Conservation (phyloP, 2,113 vertebrate genomes). For the Phalacrocorax pelagicus region DNA sequence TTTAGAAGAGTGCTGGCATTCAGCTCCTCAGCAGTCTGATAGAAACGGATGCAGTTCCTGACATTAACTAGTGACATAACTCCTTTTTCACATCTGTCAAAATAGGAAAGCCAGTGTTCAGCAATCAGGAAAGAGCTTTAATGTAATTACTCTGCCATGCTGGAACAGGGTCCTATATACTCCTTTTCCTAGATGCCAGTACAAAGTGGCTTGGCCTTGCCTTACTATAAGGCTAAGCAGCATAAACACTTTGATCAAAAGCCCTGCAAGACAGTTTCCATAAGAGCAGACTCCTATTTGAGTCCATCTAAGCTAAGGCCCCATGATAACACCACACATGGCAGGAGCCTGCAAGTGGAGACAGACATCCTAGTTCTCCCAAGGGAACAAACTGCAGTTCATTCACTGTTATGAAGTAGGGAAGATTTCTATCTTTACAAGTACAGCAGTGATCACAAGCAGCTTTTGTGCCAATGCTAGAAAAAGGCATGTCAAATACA, state of each 20-base stretch:
- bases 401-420: neutral
- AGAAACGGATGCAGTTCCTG: slow-evolving; percentile 98
- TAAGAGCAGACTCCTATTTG: neutral
- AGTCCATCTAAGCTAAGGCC: neutral
- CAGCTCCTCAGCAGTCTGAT: slow-evolving; percentile 96
- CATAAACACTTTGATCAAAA: neutral
- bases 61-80: slow-evolving; percentile 98
- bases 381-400: neutral
- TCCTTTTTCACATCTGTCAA: slow-evolving; percentile 92
- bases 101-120: neutral
- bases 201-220: neutral
- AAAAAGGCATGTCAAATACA: neutral
- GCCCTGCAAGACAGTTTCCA: neutral
- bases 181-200: neutral
- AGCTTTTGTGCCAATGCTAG: neutral
- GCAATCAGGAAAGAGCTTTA: neutral
- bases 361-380: neutral
- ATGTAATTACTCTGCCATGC: neutral
- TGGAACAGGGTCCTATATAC: neutral
- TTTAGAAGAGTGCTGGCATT: slow-evolving; percentile 91
- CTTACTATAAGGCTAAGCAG: neutral
- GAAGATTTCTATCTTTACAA: neutral
- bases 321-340: neutral
- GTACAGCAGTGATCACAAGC: neutral
- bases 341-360: neutral